Base-by-base conservation (phyloP, 2,113 vertebrate species). In the Zosterops pallidus region DNA sequence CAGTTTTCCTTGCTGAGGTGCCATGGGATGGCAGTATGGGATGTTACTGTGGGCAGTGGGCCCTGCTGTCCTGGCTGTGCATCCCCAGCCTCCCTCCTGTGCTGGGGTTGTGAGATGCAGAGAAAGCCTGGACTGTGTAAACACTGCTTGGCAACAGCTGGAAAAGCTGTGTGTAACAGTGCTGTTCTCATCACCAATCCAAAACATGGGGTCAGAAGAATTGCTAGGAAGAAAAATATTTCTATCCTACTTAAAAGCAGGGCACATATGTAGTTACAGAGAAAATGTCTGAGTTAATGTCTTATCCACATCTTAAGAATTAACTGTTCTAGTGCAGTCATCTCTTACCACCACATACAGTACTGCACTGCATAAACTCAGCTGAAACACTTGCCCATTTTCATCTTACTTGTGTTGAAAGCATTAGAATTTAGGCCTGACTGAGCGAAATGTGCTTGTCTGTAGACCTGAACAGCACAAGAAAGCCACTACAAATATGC, bases 51-150 rank as follows among this genome's bases (percentile, higher is more conserved):
- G 57, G 18, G 49, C 16, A 46, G 21, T 65, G 28, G 57, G 57
- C 5, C 35, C 59, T 79, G 31, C 55, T 82, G 14, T 59, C 17
- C 22, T 15, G 4, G 17, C 50, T 84, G 11, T 76, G 37, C 18
- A 9, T 14, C 23, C 14, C 4, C 10, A 39, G n/a, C 18, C 19
- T 56, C 1, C 24, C 41, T 39, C 39, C 0, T 0, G 22, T n/a
- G 22, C 3, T 50, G 39, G 23, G 15, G 1, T 8, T 20, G 6
- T 63, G 60, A 70, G 50, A n/a, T 39, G 50, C 74, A 82, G 70
- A 44, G 41, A 10, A 41, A 16, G 17, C 28, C 65, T 87, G 75
- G 14, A 5, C 19, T 17, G 44, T 80, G 29, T 37, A 14, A 59
- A n/a, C 35, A 20, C 6, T 88, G 42, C 9, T 59, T 11, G 17